Evolutionary conservation across 2,797 vertebrate species (phyloP).

Genomic region (Masticophis lateralis): DNA sequence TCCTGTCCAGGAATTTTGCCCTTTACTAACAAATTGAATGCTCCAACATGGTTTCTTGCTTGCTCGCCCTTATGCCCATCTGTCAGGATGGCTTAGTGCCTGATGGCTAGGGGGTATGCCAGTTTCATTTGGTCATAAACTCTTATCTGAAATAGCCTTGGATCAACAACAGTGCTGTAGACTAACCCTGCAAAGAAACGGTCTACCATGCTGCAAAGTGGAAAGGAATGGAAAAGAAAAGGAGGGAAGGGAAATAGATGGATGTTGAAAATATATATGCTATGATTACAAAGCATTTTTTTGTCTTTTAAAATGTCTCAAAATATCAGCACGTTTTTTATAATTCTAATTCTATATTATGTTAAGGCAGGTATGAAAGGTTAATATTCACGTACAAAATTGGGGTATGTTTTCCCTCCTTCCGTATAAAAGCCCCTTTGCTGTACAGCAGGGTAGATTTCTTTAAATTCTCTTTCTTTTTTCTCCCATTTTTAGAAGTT

Average conservation of each 20-base stretch:
- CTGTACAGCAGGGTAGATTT: constrained; percentile 30
- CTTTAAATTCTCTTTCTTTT: not conserved
- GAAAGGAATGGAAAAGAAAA: not conserved
- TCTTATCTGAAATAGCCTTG: constrained; percentile 70
- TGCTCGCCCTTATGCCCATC: constrained; percentile 72
- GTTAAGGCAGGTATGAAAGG: too few species aligned
- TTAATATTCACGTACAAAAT: not conserved
- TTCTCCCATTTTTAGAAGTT: constrained; percentile 42
- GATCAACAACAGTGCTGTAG: constrained; percentile 66
- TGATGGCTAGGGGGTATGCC: constrained; percentile 66
- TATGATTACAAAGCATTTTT: constrained; percentile 30
- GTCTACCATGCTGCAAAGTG: not conserved
- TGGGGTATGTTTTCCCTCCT: not conserved
- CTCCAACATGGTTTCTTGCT: constrained; percentile 71
- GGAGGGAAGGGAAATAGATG: not conserved
- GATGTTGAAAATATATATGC: not conserved
- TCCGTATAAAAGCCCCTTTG: constrained; percentile 58
- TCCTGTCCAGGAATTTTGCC: constrained; percentile 70
- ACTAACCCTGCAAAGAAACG: constrained; percentile 47
- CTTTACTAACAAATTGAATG: constrained; percentile 74
- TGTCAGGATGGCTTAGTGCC: constrained; percentile 73
- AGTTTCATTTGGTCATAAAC: constrained; percentile 70
- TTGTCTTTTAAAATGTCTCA: constrained; percentile 45
- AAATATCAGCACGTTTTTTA: constrained; percentile 50
- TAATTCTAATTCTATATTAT: constrained; percentile 6